Base-by-base conservation (phyloP, 2,113 vertebrate species). In the Aphyosemion australe region DNA sequence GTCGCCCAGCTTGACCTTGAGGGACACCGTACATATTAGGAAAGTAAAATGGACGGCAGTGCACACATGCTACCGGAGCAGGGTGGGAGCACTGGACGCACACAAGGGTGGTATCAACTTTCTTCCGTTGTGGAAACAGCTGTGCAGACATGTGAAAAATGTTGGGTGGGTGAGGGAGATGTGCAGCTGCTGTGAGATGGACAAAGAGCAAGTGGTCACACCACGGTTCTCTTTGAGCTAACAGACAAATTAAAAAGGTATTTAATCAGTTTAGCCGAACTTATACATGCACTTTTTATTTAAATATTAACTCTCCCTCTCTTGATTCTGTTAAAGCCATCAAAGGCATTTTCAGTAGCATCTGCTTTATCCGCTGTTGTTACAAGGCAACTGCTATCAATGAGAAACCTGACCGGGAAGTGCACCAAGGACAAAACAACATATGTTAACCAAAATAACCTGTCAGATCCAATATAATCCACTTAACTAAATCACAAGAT, bases 71-170 rank as follows among this genome's bases (percentile, higher is more conserved):
- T 53, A 19, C 51, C 67, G 45, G 63, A 65, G 47, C 21, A 48
- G 74, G 74, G 58, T 53, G 59, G 73, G 71, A 69, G 72, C 78
- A 65, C 78, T 63, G 71, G 55, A 69, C 72, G 55, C 72, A 70
- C 72, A 67, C 34, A 67, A 56, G 84, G 82, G 82, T 51, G 89
- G 87, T 90, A 84, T 92, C 82, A 6, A 65, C 70, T 93, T 91
- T 88, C 86, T 42, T 76, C 78, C 21, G 2, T 79, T 70, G 66
- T 74, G 74, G 85, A 83, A 92, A 90, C 88, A 90, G 88, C 90
- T 89, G 88, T 84, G 80, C 67, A 82, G 78, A 88, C 83, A 73
- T 42, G 70, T 66, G 59, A 41, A 65, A 52, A 84, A 75, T 26
- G 12, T 39, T 72, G 55, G 68, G 74, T 11, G 68, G 69, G 26